Evolutionary conservation across 2,113 vertebrate species (phyloP).

Genomic region (Sarotherodon lohbergeri): DNA sequence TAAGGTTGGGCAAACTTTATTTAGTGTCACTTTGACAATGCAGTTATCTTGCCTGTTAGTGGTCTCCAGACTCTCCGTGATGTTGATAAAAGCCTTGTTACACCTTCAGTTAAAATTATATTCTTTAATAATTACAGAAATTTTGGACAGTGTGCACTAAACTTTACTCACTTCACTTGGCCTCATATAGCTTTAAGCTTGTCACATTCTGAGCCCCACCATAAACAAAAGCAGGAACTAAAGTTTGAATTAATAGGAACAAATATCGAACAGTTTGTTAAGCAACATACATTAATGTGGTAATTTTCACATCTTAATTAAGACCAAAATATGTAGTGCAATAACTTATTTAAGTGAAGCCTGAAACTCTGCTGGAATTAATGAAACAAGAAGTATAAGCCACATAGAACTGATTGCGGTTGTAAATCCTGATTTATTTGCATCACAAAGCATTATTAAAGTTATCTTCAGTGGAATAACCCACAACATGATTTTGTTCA

Average conservation of each 20-base stretch:
- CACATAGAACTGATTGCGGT: not conserved
- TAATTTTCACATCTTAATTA: not conserved
- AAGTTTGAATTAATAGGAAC: fast-evolving
- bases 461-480: fast-evolving
- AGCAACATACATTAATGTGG: fast-evolving
- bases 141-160: not conserved
- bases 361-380: not conserved
- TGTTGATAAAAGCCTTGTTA: not conserved
- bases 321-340: not conserved
- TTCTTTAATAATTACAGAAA: fast-evolving
- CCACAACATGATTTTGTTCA: not conserved
- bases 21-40: not conserved
- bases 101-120: not conserved
- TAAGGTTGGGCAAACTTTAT: fast-evolving
- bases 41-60: not conserved
- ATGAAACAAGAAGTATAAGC: not conserved
- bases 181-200: not conserved
- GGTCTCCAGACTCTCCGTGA: not conserved
- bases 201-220: not conserved
- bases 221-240: not conserved
- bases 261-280: not conserved
- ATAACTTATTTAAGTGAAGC: no score
- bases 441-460: not conserved
- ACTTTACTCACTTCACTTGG: not conserved
- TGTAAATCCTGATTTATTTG: not conserved